Evolutionary conservation across 2,888 invertebrate species (phyloP).

Genomic region (Phyllotreta cruciferae): DNA sequence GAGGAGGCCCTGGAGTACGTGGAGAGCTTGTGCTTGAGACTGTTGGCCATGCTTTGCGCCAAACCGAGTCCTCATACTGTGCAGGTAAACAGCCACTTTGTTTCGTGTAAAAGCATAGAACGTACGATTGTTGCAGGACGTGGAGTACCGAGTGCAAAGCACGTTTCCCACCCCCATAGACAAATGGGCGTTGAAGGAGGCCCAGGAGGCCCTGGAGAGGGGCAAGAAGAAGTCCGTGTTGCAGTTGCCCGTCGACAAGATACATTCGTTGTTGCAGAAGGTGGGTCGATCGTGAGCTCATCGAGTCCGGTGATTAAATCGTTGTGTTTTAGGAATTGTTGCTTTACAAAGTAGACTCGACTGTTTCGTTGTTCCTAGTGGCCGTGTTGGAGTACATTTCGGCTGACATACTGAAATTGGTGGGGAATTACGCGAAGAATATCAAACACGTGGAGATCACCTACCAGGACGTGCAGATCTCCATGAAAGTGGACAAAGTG

Average conservation of each 20-base stretch:
- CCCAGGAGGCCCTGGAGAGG: slow-evolving; percentile 81
- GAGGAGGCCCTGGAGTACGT: slow-evolving; percentile 93
- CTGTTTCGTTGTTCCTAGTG: slow-evolving; percentile 88
- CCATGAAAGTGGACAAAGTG: slow-evolving; percentile 98
- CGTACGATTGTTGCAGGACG: slow-evolving; percentile 69
- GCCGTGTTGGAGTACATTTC: slow-evolving; percentile 95
- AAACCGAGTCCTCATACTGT: slow-evolving; percentile 84
- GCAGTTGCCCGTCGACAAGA: slow-evolving; percentile 84
- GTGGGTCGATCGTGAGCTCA: slow-evolving; percentile 55
- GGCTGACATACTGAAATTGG: slow-evolving; percentile 92
- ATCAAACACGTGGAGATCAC: slow-evolving; percentile 92
- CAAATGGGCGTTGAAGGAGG: slow-evolving; percentile 91
- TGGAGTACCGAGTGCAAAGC: slow-evolving; percentile 89
- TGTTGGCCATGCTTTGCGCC: slow-evolving; percentile 88
- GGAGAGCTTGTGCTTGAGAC: slow-evolving; percentile 86
- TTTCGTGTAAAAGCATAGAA: neutral
- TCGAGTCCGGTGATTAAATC: neutral
- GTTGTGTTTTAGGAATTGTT: slow-evolving; percentile 75
- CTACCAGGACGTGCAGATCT: slow-evolving; percentile 93
- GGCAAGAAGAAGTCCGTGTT: slow-evolving; percentile 78
- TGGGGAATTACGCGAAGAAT: slow-evolving; percentile 97
- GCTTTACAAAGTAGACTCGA: slow-evolving; percentile 84
- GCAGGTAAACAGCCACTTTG: slow-evolving; percentile 61
- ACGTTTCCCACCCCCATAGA: slow-evolving; percentile 96
- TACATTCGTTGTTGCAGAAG: slow-evolving; percentile 86